phyloP scores from a whole-genome alignment of 2,113 vertebrate species.

The Willisornis vidua region DNA sequence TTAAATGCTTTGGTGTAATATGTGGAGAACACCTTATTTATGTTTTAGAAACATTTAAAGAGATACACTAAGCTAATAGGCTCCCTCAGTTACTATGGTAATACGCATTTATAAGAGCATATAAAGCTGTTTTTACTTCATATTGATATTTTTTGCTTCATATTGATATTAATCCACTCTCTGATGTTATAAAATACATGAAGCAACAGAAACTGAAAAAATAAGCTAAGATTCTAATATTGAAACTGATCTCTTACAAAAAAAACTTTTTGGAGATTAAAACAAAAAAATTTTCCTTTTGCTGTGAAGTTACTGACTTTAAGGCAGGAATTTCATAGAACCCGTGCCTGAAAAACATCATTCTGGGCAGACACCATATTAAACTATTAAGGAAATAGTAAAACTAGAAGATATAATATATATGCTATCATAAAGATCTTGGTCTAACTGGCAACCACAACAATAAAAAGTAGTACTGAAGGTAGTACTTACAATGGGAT shows the following conservation, averaged over 20 bases:
- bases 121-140: not conserved
- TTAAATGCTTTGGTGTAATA: not conserved
- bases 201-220: not conserved
- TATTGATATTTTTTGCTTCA: not conserved
- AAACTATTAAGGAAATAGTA: not conserved
- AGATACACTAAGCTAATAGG: not conserved
- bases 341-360: not conserved
- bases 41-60: slow-evolving; percentile 4
- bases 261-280: not conserved
- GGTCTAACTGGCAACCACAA: slow-evolving; percentile 15
- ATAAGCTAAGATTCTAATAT: not conserved
- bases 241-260: not conserved
- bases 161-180: not conserved
- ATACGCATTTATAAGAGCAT: not conserved
- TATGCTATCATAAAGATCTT: not conserved
- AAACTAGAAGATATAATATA: not conserved
- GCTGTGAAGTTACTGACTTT: not conserved
- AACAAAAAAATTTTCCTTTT: not conserved
- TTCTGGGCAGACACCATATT: not conserved
- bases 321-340: slow-evolving; percentile 21
- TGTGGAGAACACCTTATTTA: not conserved
- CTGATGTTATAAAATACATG: not conserved
- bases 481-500: not conserved
- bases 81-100: slow-evolving; percentile 12
- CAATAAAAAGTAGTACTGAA: not conserved